Evolutionary conservation across 2,888 invertebrate species (phyloP).

Genomic region (Pterobdella sp.): DNA sequence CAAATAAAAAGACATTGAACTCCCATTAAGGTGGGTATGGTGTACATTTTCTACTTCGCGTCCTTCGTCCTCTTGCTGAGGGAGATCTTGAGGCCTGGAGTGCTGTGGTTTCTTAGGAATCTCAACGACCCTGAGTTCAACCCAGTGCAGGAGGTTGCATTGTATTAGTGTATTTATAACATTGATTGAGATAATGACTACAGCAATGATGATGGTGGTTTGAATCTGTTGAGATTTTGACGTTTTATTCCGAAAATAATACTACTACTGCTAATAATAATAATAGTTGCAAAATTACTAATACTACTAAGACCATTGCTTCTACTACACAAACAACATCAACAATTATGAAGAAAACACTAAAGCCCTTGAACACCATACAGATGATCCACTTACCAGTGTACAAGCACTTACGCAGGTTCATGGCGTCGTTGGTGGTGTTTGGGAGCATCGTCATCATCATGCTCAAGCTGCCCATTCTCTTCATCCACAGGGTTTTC

Average conservation of each 20-base stretch:
- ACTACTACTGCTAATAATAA: background rate
- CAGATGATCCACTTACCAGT: constrained; percentile 96
- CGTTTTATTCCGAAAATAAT: background rate
- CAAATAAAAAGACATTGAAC: too few relatives aligned
- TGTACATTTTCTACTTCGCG: constrained; percentile 96
- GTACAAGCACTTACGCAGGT: constrained; percentile 75
- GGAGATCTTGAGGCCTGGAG: constrained; percentile 90
- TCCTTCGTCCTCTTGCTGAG: constrained; percentile 76
- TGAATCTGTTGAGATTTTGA: too few relatives aligned
- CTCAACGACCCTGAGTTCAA: constrained; percentile 98
- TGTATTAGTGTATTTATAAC: background rate
- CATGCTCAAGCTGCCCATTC: constrained; percentile 89
- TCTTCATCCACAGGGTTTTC: constrained; percentile 69
- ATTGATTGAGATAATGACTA: background rate
- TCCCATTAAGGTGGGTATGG: constrained; percentile 90
- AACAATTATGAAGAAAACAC: background rate
- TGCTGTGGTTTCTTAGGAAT: constrained; percentile 93
- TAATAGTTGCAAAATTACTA: background rate
- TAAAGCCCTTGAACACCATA: background rate
- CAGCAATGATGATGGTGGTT: background rate
- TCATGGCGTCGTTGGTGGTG: constrained; percentile 74
- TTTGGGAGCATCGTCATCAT: constrained; percentile 91
- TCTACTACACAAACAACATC: background rate
- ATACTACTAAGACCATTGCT: background rate
- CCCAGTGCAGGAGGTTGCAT: constrained; percentile 74